phyloP scores from a whole-genome alignment of 2,888 invertebrate genomes.

The Ganaspis brasiliensis region DNA sequence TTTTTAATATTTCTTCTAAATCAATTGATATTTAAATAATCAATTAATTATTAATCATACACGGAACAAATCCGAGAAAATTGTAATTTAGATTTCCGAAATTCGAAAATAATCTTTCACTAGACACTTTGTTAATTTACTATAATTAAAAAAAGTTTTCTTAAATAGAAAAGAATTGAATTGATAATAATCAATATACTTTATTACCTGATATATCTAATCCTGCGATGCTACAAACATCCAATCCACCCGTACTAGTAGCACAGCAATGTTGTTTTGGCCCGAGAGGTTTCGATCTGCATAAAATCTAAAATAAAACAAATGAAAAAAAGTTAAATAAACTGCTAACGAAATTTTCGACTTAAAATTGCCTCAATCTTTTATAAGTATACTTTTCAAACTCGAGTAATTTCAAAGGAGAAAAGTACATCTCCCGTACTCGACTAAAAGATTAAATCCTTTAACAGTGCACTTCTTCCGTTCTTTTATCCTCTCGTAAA shows the following conservation, averaged over 20 bases:
- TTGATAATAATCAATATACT: no score
- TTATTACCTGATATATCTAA: conserved; percentile 77
- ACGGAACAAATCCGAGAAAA: no score
- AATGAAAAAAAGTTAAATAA: background rate
- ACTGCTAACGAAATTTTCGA: background rate
- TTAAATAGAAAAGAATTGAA: no score
- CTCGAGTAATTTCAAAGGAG: conserved; percentile 16
- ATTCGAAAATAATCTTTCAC: no score
- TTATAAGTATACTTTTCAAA: conserved; percentile 18
- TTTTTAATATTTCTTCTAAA: no score
- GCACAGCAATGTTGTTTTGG: conserved; percentile 78
- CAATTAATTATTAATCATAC: no score
- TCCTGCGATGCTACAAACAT: conserved; percentile 77
- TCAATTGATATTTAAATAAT: no score
- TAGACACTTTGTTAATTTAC: no score
- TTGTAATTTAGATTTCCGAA: no score
- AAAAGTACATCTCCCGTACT: conserved; percentile 14
- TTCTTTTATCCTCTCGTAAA: conserved; percentile 15
- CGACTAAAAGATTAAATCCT: conserved; percentile 28
- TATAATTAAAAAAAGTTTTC: no score
- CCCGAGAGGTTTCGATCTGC: conserved; percentile 74
- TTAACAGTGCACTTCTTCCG: conserved; percentile 15
- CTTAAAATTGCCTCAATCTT: background rate
- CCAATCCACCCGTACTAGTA: conserved; percentile 77
- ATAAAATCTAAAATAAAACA: conserved; percentile 72